Evolutionary conservation across 2,797 vertebrate genomes (phyloP).

Genomic region (Anguilla anguilla): DNA sequence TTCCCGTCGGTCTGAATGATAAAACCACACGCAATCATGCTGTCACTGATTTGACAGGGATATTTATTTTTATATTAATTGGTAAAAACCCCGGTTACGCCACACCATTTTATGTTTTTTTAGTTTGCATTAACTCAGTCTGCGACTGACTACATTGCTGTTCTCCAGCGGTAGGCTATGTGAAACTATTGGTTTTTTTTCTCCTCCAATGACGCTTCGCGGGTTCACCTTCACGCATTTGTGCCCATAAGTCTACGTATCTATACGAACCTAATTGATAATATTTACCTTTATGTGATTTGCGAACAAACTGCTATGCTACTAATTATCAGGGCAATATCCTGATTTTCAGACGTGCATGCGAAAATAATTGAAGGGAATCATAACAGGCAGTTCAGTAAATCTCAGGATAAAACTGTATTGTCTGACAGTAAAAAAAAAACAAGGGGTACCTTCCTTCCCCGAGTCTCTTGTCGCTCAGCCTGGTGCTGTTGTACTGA

Average conservation of each 20-base stretch:
- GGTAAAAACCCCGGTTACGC: not conserved
- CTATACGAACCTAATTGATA: not conserved
- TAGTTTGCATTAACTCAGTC: not conserved
- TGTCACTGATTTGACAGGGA: not conserved
- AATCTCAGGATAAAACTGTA: not conserved
- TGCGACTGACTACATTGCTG: not conserved
- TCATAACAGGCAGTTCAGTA: not conserved
- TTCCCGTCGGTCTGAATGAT: constrained; percentile 20
- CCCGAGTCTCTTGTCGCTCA: constrained; percentile 51
- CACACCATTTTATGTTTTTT: not conserved
- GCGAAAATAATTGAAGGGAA: not conserved
- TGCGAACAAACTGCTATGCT: not conserved
- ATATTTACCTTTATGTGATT: not conserved
- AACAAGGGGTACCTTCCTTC: not conserved
- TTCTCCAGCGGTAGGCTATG: not conserved
- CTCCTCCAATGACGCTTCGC: not conserved
- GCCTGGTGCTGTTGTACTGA: constrained; percentile 51
- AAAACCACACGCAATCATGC: constrained; percentile 13
- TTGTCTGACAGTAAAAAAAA: not conserved
- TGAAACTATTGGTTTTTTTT: not conserved
- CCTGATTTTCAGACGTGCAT: not conserved
- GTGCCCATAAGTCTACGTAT: not conserved
- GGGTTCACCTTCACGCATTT: not conserved
- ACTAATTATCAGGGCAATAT: not conserved
- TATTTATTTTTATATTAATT: not conserved